A percentile compares a stretch with the other conserved stretches of the same genome.
phyloP scores from a whole-genome alignment of 2,797 vertebrate genomes.

The Hemibagrus guttatus region DNA sequence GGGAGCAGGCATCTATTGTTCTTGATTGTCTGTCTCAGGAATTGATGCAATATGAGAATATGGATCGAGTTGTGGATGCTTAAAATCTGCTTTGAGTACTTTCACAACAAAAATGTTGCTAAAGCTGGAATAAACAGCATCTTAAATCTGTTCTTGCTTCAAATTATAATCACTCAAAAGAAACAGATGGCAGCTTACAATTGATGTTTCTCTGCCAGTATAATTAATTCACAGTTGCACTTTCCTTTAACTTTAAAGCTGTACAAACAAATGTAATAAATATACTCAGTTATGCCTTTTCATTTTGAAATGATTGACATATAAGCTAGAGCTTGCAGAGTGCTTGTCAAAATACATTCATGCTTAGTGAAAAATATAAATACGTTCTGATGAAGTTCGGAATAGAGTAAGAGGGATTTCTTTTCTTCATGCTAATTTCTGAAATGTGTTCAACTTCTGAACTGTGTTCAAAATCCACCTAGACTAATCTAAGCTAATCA shows the following conservation, averaged over 20 bases:
- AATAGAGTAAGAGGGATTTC: not conserved
- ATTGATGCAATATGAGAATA: not conserved
- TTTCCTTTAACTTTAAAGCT: slow-evolving; percentile 7
- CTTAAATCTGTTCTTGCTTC: not conserved
- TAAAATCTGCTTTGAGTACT: not conserved
- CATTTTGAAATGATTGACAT: not conserved
- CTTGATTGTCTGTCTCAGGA: not conserved
- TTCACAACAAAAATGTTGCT: slow-evolving; percentile 3
- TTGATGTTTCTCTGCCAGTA: not conserved
- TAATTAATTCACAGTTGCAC: slow-evolving; percentile 4
- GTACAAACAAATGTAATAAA: slow-evolving; percentile 15
- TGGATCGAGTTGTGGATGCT: not conserved
- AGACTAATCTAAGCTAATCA: not conserved
- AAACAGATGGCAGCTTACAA: not conserved
- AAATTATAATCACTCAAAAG: not conserved
- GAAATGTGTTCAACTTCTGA: not conserved
- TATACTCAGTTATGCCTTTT: not conserved
- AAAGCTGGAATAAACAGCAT: not conserved
- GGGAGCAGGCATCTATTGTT: not conserved
- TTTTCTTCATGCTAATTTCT: not conserved
- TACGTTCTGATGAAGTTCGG: not conserved
- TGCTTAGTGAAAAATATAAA: not conserved
- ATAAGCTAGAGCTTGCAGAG: not conserved
- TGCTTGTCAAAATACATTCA: not conserved
- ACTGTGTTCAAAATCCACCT: not conserved